These are phyloP conservation scores for Epizoanthus fatuus DNA, from an alignment of 92 coral and sea anemone genomes.

Conservation along the genomic window DNA sequence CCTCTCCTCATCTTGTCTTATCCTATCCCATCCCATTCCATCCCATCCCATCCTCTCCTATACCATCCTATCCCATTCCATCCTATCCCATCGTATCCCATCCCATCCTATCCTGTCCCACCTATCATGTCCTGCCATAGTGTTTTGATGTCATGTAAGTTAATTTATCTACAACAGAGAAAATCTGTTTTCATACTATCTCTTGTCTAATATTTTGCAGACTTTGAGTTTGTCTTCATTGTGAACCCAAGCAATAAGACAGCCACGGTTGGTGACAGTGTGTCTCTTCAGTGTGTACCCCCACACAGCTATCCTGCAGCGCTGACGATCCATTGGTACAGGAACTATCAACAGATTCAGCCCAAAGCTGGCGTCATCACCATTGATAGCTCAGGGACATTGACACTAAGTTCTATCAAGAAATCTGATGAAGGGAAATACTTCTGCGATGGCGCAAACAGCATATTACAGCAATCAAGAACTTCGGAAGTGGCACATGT, in stretches of 20 bases:
- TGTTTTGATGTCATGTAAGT: too few relatives aligned
- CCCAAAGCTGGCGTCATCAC: slow-evolving; percentile 56
- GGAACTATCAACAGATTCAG: slow-evolving; percentile 76
- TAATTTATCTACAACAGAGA: neutral
- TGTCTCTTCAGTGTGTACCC: slow-evolving; percentile 77
- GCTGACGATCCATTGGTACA: slow-evolving; percentile 87
- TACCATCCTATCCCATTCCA: too few relatives aligned
- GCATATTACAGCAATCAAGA: slow-evolving; percentile 59
- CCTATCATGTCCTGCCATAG: too few relatives aligned
- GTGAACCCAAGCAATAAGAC: slow-evolving; percentile 83
- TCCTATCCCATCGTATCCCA: too few relatives aligned
- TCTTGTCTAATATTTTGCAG: slow-evolving; percentile 53
- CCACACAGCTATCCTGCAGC: slow-evolving; percentile 84
- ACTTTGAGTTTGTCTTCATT: slow-evolving; percentile 81
- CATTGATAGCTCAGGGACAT: slow-evolving; percentile 80
- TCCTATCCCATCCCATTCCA: too few relatives aligned
- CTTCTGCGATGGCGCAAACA: slow-evolving; percentile 89
- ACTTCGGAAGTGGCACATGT: slow-evolving; percentile 76
- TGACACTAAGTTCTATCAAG: slow-evolving; percentile 71
- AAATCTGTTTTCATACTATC: neutral
- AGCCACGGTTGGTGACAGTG: slow-evolving; percentile 74
- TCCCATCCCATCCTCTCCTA: too few relatives aligned
- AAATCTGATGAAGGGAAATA: slow-evolving; percentile 95
- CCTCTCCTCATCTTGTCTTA: too few relatives aligned
- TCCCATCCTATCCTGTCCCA: too few relatives aligned